A percentile compares a stretch with the other conserved stretches of the same genome.
phyloP scores from a whole-genome alignment of 2,888 invertebrate genomes.

The Prosapia bicincta region DNA sequence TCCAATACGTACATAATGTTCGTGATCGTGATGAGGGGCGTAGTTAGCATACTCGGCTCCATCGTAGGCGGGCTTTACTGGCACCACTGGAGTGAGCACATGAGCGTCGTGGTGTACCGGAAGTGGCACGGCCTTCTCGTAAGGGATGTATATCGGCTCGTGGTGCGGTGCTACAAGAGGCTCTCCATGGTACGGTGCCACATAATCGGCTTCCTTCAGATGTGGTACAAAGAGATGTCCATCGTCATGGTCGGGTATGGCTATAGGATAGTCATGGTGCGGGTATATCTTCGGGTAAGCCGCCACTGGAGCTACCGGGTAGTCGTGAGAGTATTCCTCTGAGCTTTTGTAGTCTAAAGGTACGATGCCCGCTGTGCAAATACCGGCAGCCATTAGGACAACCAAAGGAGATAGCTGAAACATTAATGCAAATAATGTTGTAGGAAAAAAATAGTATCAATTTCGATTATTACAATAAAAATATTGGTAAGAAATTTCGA shows the following conservation, averaged over 20 bases:
- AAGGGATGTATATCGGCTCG: background rate
- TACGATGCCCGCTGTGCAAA: too few species aligned
- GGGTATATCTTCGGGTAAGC: too few species aligned
- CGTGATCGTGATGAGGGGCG: constrained; percentile 41
- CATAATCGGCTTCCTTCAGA: background rate
- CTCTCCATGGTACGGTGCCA: background rate
- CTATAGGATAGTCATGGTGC: too few species aligned
- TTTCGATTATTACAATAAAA: too few species aligned
- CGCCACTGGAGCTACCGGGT: too few species aligned
- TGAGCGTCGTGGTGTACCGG: background rate
- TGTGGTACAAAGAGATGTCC: background rate
- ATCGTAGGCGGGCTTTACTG: constrained; percentile 27
- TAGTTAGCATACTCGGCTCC: constrained; percentile 39
- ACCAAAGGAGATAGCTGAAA: too few species aligned
- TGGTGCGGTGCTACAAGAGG: background rate
- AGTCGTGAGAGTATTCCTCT: too few species aligned
- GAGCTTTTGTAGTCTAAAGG: too few species aligned
- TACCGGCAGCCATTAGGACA: too few species aligned
- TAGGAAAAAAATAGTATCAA: too few species aligned
- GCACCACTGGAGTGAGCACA: background rate
- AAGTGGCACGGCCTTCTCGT: background rate
- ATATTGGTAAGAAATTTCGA: too few species aligned
- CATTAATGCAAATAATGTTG: too few species aligned
- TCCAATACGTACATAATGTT: constrained; percentile 41
- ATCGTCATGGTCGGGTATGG: background rate